Evolutionary conservation across 2,113 vertebrate genomes (phyloP).

Genomic region (Climacteris rufus): DNA sequence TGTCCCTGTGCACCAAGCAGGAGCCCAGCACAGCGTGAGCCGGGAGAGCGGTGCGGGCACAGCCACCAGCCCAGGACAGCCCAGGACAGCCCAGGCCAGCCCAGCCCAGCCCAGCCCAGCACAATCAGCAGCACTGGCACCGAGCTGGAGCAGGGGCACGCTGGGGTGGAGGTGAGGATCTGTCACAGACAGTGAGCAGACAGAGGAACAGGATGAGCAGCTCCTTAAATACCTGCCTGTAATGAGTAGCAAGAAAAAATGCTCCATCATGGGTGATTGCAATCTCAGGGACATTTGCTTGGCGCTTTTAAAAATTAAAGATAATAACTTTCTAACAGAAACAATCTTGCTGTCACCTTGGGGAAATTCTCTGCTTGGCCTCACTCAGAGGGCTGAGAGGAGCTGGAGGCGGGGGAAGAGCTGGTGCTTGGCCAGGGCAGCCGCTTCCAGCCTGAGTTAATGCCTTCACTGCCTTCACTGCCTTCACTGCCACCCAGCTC

Average conservation of each 20-base stretch:
- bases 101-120: no score
- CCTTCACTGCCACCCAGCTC: neutral
- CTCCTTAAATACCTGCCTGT: slow-evolving; percentile 31
- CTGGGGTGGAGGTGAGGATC: neutral
- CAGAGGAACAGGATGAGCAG: slow-evolving; percentile 43
- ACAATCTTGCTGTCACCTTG: slow-evolving; percentile 61
- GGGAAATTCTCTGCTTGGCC: slow-evolving; percentile 54
- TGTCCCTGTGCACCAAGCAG: no score
- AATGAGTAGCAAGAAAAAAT: slow-evolving; percentile 33
- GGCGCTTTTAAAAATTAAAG: slow-evolving; percentile 60
- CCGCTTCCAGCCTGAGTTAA: neutral
- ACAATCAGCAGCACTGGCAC: neutral
- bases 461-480: rapidly evolving
- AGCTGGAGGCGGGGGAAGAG: neutral
- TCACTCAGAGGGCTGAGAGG: neutral
- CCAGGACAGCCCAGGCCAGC: no score
- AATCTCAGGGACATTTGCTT: slow-evolving; percentile 56
- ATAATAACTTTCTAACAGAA: slow-evolving; percentile 60
- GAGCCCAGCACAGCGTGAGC: no score
- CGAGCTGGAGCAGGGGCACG: neutral
- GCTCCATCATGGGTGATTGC: slow-evolving; percentile 52
- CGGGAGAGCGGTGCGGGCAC: no score
- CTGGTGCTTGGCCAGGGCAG: slow-evolving; percentile 13
- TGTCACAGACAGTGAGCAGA: slow-evolving; percentile 8
- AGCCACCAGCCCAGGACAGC: no score